A percentile compares a stretch with the other conserved stretches of the same genome.
phyloP scores from a whole-genome alignment of 2,888 invertebrate genomes.

The Zaprionus bogoriensis region DNA sequence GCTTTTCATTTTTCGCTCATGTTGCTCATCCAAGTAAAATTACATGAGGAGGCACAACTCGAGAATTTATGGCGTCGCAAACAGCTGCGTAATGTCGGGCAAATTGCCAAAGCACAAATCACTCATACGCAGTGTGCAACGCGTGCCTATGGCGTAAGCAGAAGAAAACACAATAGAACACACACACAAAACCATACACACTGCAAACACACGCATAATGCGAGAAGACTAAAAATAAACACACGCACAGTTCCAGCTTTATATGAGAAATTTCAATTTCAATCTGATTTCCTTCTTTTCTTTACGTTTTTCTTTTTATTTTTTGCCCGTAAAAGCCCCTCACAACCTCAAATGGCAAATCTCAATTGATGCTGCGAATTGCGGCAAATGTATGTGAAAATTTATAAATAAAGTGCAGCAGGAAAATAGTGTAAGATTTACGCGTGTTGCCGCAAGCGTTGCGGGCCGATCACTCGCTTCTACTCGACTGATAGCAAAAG shows the following conservation, averaged over 20 bases:
- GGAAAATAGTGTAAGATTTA: constrained; percentile 29
- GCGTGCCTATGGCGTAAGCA: constrained; percentile 58
- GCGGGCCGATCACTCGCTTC: constrained; percentile 47
- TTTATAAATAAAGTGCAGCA: constrained; percentile 55
- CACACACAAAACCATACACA: constrained; percentile 12
- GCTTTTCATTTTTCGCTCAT: constrained; percentile 16
- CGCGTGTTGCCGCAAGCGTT: constrained; percentile 39
- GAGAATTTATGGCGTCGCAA: constrained; percentile 48
- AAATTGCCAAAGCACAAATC: constrained; percentile 68
- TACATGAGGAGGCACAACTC: constrained; percentile 48
- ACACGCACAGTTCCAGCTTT: constrained; percentile 49
- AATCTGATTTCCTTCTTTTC: neutral
- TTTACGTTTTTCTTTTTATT: neutral
- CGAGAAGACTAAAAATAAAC: constrained; percentile 41
- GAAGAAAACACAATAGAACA: constrained; percentile 60
- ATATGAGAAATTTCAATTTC: constrained; percentile 9
- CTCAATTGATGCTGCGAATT: constrained; percentile 27
- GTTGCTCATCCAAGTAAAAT: constrained; percentile 37
- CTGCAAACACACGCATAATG: neutral
- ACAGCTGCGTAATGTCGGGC: constrained; percentile 77
- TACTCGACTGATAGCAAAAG: constrained; percentile 59
- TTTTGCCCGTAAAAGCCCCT: constrained; percentile 37
- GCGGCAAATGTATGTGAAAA: constrained; percentile 30
- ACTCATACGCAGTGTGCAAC: constrained; percentile 64
- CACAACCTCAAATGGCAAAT: no score